Percentiles rank a stretch among this genome's conserved stretches.
Evolutionary conservation across 2,113 vertebrate genomes (phyloP).

Genomic region (Odontesthes bonariensis): DNA sequence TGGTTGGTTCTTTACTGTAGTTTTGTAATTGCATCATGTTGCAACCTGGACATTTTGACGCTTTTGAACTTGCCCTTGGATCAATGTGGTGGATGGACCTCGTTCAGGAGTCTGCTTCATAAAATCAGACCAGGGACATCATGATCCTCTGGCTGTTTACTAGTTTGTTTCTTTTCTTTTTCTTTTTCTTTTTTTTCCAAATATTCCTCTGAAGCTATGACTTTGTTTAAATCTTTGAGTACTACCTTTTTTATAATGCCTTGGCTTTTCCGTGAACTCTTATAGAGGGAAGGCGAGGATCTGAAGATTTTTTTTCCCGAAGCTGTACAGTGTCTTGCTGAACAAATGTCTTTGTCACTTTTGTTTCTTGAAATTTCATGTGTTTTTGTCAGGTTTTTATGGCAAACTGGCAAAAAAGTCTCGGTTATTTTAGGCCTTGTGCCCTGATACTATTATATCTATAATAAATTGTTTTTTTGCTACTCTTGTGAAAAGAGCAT

Average conservation of each 20-base stretch:
- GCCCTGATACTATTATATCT: slow-evolving; percentile 73
- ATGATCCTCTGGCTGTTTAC: slow-evolving; percentile 50
- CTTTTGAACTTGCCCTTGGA: slow-evolving; percentile 43
- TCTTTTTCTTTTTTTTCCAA: slow-evolving; percentile 23
- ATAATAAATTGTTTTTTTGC: slow-evolving; percentile 75
- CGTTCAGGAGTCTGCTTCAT: slow-evolving; percentile 9
- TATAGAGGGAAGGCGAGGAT: slow-evolving; percentile 33
- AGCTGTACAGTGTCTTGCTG: slow-evolving; percentile 73
- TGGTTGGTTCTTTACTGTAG: slow-evolving; percentile 37
- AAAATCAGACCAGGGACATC: slow-evolving; percentile 17
- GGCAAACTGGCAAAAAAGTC: slow-evolving; percentile 61
- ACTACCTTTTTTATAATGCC: slow-evolving; percentile 64
- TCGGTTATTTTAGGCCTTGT: slow-evolving; percentile 72
- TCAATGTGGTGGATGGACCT: slow-evolving; percentile 16
- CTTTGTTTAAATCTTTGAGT: slow-evolving; percentile 42
- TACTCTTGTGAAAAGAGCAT: slow-evolving; percentile 78
- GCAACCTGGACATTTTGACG: slow-evolving; percentile 38
- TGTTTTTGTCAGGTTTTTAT: slow-evolving; percentile 74
- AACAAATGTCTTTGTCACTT: slow-evolving; percentile 76
- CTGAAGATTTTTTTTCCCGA: slow-evolving; percentile 38
- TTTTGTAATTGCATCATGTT: slow-evolving; percentile 39
- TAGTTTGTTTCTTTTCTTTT: slow-evolving; percentile 45
- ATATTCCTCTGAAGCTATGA: slow-evolving; percentile 39
- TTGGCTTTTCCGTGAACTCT: slow-evolving; percentile 54
- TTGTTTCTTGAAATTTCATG: slow-evolving; percentile 60